Conservation (phyloP, 2,113 vertebrate genomes). For the Phoenicopterus ruber region DNA sequence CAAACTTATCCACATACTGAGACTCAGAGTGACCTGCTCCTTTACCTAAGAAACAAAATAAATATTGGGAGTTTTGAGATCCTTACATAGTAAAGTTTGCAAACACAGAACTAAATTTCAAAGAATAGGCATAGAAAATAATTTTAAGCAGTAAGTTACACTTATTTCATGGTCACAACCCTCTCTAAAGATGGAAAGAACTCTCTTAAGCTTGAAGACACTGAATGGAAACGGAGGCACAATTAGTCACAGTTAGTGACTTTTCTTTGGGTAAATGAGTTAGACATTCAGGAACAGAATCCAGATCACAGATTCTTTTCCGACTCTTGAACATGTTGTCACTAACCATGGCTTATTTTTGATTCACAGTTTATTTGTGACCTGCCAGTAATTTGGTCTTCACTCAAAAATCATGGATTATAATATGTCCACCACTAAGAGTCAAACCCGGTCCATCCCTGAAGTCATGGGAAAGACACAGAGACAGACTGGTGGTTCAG, state of each 20-base stretch:
- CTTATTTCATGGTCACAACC: not conserved
- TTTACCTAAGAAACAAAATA: constrained; percentile 70
- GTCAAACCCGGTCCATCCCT: not conserved
- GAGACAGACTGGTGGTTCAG: not conserved
- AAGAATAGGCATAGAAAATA: not conserved
- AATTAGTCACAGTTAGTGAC: not conserved
- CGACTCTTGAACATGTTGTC: not conserved
- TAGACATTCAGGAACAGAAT: not conserved
- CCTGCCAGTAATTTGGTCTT: not conserved
- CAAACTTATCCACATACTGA: constrained; percentile 79
- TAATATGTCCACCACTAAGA: not conserved
- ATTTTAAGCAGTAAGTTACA: not conserved
- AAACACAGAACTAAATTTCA: not conserved
- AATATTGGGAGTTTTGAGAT: not conserved
- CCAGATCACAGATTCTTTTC: not conserved
- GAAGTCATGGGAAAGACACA: not conserved
- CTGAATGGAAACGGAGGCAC: not conserved
- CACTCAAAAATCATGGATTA: not conserved
- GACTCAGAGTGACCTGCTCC: constrained; percentile 66
- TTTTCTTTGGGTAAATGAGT: not conserved
- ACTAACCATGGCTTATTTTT: not conserved
- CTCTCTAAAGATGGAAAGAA: not conserved
- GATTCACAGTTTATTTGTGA: not conserved
- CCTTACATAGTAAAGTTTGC: not conserved
- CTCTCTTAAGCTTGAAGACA: not conserved